A percentile compares a stretch with the other conserved stretches of the same genome.
These are phyloP conservation scores for Buphagus erythrorhynchus DNA, from an alignment of 2,797 vertebrate species.

Conservation along the genomic window DNA sequence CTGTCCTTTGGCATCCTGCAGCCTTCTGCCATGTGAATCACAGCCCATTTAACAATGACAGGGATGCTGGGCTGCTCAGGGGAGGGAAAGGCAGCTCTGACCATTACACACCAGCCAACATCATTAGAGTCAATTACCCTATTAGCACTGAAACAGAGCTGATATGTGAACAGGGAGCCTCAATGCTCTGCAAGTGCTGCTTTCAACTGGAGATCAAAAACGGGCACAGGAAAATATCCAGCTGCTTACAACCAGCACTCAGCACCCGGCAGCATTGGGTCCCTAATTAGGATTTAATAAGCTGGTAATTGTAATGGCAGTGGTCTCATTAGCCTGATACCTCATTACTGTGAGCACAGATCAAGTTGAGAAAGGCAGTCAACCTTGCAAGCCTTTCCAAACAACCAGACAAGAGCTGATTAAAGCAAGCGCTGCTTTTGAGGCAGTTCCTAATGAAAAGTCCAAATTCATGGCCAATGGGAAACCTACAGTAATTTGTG, in stretches of 20 bases:
- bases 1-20: background rate
- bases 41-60: conserved; percentile 2
- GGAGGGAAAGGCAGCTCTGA: conserved; percentile 22
- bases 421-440: conserved; percentile 38
- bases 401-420: conserved; percentile 1
- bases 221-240: background rate
- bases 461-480: background rate
- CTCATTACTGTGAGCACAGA: conserved; percentile 47
- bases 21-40: conserved; percentile 21
- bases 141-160: conserved; percentile 40
- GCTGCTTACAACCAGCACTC: background rate
- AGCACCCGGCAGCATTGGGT: conserved; percentile 7
- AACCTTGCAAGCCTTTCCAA: conserved; percentile 33
- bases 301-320: conserved; percentile 45
- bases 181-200: background rate
- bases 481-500: conserved; percentile 51
- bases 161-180: background rate
- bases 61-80: background rate
- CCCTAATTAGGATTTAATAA: conserved; percentile 65
- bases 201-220: conserved; percentile 15
- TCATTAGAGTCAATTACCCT: conserved; percentile 46
- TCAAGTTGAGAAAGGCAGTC: conserved; percentile 30
- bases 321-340: conserved; percentile 43
- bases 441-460: conserved; percentile 18
- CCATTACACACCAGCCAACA: background rate